Evolutionary conservation across 1,140 invertebrate genomes (phyloP).

Genomic region (Centruroides vittatus): DNA sequence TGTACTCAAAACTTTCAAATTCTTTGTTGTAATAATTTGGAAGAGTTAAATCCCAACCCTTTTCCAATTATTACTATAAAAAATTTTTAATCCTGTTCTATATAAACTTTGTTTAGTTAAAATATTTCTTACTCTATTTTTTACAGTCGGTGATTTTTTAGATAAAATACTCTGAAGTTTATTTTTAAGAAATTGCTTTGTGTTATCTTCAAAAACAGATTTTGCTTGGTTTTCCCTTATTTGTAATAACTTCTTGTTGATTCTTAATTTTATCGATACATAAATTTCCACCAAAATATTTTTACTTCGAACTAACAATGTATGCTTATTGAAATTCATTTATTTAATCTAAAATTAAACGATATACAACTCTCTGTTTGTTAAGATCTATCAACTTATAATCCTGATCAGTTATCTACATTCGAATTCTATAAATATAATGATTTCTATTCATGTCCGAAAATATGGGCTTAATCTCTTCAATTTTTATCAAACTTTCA

Average conservation of each 20-base stretch:
- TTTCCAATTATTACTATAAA: neutral
- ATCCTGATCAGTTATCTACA: conserved; percentile 1
- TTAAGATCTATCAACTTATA: neutral
- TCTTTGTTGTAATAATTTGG: neutral
- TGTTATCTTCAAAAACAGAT: neutral
- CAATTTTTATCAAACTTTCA: too few relatives aligned
- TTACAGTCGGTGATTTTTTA: too few relatives aligned
- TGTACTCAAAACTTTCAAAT: neutral
- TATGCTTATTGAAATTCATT: conserved; percentile 3
- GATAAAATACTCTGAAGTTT: neutral
- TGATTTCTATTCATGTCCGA: too few relatives aligned
- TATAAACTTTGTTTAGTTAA: too few relatives aligned
- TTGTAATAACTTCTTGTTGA: neutral
- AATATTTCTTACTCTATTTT: too few relatives aligned
- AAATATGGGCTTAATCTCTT: too few relatives aligned
- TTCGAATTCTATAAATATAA: too few relatives aligned
- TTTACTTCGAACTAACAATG: neutral
- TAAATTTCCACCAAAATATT: neutral
- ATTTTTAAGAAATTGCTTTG: neutral
- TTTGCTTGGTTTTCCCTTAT: neutral
- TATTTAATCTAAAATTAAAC: neutral
- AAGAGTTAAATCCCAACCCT: neutral
- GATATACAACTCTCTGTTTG: neutral
- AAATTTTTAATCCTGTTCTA: neutral
- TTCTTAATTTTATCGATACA: neutral